phyloP scores from a whole-genome alignment of 23 tunicate species.

The Styela clava region DNA sequence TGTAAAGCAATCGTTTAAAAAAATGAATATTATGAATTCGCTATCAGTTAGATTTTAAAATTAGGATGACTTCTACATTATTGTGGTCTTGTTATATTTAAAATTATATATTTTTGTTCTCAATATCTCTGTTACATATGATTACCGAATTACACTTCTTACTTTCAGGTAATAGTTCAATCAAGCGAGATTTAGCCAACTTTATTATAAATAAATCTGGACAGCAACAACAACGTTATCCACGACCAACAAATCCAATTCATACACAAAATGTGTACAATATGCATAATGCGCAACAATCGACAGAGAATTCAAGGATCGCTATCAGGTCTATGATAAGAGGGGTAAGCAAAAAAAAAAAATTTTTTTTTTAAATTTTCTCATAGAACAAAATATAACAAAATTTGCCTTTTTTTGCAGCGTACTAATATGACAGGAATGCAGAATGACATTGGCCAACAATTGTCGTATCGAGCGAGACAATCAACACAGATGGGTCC shows the following conservation, averaged over 20 bases:
- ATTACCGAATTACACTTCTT: too few species aligned
- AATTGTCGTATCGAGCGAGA: background rate
- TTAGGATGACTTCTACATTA: too few species aligned
- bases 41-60: too few species aligned
- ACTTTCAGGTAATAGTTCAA: background rate
- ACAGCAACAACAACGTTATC: background rate
- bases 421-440: background rate
- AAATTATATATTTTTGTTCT: too few species aligned
- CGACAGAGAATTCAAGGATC: background rate
- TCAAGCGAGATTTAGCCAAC: background rate
- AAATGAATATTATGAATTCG: too few species aligned
- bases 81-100: too few species aligned
- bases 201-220: background rate
- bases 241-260: background rate
- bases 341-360: background rate
- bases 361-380: too few species aligned
- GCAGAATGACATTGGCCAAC: background rate
- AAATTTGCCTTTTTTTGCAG: background rate
- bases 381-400: background rate
- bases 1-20: too few species aligned
- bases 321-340: background rate
- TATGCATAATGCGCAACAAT: background rate
- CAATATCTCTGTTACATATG: too few species aligned
- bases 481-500: slow-evolving; percentile 2
- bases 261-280: background rate